Evolutionary conservation across 2,888 invertebrate species (phyloP).

Genomic region (Acleris emargana): DNA sequence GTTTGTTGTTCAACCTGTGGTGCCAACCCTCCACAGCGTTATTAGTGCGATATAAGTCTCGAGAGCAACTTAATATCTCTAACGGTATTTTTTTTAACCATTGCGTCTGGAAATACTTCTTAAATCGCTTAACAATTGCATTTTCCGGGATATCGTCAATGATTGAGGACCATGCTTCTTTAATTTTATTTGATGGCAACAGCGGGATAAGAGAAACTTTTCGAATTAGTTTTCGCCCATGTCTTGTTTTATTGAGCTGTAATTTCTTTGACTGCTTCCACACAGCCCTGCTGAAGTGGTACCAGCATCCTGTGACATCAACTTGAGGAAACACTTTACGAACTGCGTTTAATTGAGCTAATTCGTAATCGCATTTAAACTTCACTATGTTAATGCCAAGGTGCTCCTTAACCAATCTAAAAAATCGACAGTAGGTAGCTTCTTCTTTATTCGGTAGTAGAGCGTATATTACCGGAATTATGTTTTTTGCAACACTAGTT

Average conservation of each 20-base stretch:
- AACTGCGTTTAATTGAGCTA: constrained; percentile 10
- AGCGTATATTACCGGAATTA: constrained; percentile 10
- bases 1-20: too few relatives aligned
- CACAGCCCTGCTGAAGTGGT: constrained; percentile 13
- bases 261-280: constrained; percentile 2
- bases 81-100: too few relatives aligned
- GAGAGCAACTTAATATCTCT: too few relatives aligned
- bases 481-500: constrained; percentile 9
- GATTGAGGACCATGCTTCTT: too few relatives aligned
- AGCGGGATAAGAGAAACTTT: constrained; percentile 3
- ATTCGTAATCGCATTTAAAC: neutral
- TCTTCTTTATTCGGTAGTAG: constrained; percentile 12
- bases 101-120: too few relatives aligned
- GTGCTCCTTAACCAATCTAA: constrained; percentile 3
- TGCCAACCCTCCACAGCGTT: too few relatives aligned
- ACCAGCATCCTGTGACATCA: constrained; percentile 6
- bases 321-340: constrained; percentile 10
- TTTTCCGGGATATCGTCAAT: too few relatives aligned
- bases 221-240: constrained; percentile 5
- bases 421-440: constrained; percentile 12
- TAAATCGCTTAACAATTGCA: too few relatives aligned
- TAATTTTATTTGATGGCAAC: constrained; percentile 3
- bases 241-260: constrained; percentile 2
- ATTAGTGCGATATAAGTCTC: too few relatives aligned
- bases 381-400: neutral